A percentile compares a stretch with the other conserved stretches of the same genome.
Conservation (phyloP, 2,888 invertebrate genomes). For the Dione juno region DNA sequence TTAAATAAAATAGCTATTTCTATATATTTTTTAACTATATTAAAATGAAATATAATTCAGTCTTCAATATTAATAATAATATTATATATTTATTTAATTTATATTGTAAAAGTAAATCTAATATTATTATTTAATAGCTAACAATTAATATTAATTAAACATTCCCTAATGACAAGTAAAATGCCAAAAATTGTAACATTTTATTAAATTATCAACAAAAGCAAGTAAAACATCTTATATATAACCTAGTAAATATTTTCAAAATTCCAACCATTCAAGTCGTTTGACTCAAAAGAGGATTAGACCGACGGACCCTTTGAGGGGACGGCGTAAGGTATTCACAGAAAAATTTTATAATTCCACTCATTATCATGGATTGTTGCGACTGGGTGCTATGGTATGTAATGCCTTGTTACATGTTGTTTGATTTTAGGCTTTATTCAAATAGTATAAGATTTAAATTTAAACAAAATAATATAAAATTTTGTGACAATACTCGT, state of each 20-base stretch:
- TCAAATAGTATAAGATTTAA: background rate
- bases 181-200: background rate
- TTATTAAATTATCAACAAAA: background rate
- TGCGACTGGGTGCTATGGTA: conserved; percentile 11
- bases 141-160: too few relatives aligned
- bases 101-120: too few relatives aligned
- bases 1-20: too few relatives aligned
- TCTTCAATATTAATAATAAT: too few relatives aligned
- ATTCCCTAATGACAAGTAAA: background rate
- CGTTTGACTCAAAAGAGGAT: conserved; percentile 36
- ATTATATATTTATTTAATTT: too few relatives aligned
- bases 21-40: too few relatives aligned
- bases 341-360: conserved; percentile 41
- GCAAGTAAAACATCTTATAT: conserved; percentile 1
- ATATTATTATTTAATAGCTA: too few relatives aligned
- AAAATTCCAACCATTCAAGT: conserved; percentile 21
- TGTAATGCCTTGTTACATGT: background rate
- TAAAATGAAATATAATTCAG: too few relatives aligned
- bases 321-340: conserved; percentile 35
- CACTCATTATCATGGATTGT: conserved; percentile 39
- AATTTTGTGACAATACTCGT: conserved; percentile 8
- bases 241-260: conserved; percentile 15
- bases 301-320: conserved; percentile 36
- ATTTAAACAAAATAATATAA: background rate
- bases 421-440: conserved; percentile 4